Base-by-base conservation (phyloP, 92 coral and sea anemone species). In the Siderastrea siderea region DNA sequence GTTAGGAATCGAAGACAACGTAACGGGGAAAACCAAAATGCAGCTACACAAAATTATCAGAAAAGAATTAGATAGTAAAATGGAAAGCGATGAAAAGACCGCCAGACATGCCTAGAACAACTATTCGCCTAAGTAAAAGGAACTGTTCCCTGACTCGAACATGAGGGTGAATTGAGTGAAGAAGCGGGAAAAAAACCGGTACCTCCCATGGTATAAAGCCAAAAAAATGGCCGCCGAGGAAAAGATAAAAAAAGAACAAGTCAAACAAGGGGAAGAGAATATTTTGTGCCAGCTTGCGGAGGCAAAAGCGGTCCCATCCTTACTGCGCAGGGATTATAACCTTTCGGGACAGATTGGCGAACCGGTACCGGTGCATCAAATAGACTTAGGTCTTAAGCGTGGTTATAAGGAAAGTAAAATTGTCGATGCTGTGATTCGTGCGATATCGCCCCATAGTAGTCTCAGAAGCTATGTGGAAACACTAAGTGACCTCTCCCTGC, bases 401-500 rank as follows among this genome's bases (percentile, higher is more conserved):
- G 91, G 82, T 7, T 87, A 90, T 55, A 74, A 79, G 16, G 92
- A 87, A 55, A 72, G 43, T 5, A 90, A 93, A 13, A 90, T 86
- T 47, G 71, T 74, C 0, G 90, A 87, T 54, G 82, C 94, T 1
- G 86, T 86, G 13, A 93, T 89, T 12, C 86, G 84, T 26, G 83
- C 91, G 7, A 89, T 82, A 53, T 89, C 91, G 1, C 93, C 83
- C 1, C 91, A 89, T 17, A 89, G 95, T 54, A 86, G 91, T 45
- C 80, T 93, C 16, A 74, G 89, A 54, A 93, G 91, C 71, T 88
- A 92, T 76, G 88, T 88, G 0, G 92, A 92, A n/a, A 88, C 95
- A 54, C 78, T 87, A 2, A 38, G 62, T 12, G 91, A 83, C 57
- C 64, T 81, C 4, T 66, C 94, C 38, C 87, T 92, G 14, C 47